Conservation (phyloP, 2,888 invertebrate species). For the Gastracanthus pulcherrimus region DNA sequence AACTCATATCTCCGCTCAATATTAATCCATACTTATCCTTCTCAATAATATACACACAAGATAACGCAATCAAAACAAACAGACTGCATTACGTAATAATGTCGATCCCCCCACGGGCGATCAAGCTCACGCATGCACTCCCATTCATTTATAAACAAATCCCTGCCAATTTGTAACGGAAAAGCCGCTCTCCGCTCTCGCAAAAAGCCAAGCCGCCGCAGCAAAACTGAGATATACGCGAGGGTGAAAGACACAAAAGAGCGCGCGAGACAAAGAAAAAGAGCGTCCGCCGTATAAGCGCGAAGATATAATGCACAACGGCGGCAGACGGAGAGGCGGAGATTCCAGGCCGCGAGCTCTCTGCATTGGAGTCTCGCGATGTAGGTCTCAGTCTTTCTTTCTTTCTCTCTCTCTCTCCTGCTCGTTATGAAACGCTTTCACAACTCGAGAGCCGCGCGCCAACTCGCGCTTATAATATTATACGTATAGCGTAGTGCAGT, state of each 20-base stretch:
- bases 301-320: background rate
- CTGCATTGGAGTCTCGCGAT: background rate
- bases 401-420: background rate
- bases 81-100: background rate
- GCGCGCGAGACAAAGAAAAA: background rate
- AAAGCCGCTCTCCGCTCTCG: background rate
- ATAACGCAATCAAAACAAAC: constrained; percentile 12
- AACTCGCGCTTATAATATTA: background rate
- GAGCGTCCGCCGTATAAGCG: background rate
- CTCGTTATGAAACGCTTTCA: constrained; percentile 53
- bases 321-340: background rate
- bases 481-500: background rate
- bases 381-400: background rate
- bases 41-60: no score
- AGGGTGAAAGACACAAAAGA: background rate
- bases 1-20: background rate
- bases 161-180: background rate
- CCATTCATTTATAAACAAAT: constrained; percentile 7
- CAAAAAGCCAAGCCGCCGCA: background rate
- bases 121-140: no score
- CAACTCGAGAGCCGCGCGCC: constrained; percentile 22
- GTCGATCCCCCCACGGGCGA: background rate
- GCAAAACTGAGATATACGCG: background rate
- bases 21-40: background rate
- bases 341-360: constrained; percentile 25